phyloP scores from a whole-genome alignment of 30 jellyfish, hydroid and myxozoan genomes.

The Aurelia aurita region DNA sequence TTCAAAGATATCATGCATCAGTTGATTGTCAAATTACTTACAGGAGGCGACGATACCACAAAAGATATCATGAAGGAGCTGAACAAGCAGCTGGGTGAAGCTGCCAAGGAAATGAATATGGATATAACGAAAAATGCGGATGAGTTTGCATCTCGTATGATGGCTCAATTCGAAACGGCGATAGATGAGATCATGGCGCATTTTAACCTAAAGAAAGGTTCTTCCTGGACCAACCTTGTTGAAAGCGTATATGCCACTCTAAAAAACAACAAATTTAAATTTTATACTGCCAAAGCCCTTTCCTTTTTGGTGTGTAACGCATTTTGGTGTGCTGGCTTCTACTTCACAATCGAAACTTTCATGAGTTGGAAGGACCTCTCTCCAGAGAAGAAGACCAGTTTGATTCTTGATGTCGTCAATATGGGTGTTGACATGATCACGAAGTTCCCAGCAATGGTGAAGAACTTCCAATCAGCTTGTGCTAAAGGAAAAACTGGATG shows the following conservation, averaged over 20 bases:
- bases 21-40: constrained; percentile 14
- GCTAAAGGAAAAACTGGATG: constrained; percentile 16
- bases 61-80: constrained; percentile 26
- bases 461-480: constrained; percentile 28
- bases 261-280: constrained; percentile 13
- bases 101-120: constrained; percentile 36
- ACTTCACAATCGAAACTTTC: constrained; percentile 33
- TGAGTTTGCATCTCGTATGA: constrained; percentile 25
- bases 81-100: constrained; percentile 16
- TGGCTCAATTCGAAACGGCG: constrained; percentile 9
- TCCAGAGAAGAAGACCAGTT: no score
- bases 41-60: constrained; percentile 54
- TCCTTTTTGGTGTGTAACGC: constrained; percentile 23
- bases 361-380: constrained; percentile 51
- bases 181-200: constrained; percentile 1
- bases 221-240: constrained; percentile 39
- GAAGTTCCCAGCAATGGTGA: constrained; percentile 30
- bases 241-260: constrained; percentile 17
- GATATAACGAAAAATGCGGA: constrained; percentile 17
- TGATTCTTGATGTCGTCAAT: no score
- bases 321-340: constrained; percentile 36
- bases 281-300: constrained; percentile 4
- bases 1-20: constrained; percentile 50
- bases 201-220: not conserved
- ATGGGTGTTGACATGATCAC: no score